phyloP scores from a whole-genome alignment of 2,888 invertebrate species.

The Phortica magna region DNA sequence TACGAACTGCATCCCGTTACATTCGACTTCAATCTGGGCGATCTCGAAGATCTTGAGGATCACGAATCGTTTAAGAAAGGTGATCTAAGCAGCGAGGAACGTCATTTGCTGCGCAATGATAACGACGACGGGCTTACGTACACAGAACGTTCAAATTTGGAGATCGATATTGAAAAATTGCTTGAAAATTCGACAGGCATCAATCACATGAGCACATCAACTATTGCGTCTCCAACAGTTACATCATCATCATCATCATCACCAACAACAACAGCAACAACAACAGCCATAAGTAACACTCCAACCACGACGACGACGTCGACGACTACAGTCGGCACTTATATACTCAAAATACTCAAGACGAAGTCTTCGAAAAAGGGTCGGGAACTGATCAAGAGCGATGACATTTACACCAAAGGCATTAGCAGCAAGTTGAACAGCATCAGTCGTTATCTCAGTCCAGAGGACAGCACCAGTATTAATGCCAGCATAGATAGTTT shows the following conservation, averaged over 20 bases:
- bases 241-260: no score
- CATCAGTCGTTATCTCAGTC: conserved; percentile 69
- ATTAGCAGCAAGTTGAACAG: conserved; percentile 73
- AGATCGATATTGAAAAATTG: conserved; percentile 50
- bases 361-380: conserved; percentile 69
- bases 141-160: conserved; percentile 47
- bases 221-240: no score
- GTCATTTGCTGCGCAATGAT: conserved; percentile 65
- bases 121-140: conserved; percentile 54
- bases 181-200: not conserved
- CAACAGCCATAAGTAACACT: conserved; percentile 31
- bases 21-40: conserved; percentile 77
- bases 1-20: conserved; percentile 74
- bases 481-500: conserved; percentile 56
- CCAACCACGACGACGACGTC: conserved; percentile 37
- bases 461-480: conserved; percentile 45
- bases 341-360: conserved; percentile 73
- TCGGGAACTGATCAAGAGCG: conserved; percentile 66
- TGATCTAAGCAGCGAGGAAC: conserved; percentile 72
- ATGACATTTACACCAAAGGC: conserved; percentile 67
- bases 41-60: conserved; percentile 74
- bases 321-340: conserved; percentile 59
- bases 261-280: conserved; percentile 37
- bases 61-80: conserved; percentile 73
- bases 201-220: no score